These are phyloP conservation scores for Petrosia ficiformis DNA, from an alignment of 37 sponge, comb jelly and placozoan species.

Conservation along the genomic window DNA sequence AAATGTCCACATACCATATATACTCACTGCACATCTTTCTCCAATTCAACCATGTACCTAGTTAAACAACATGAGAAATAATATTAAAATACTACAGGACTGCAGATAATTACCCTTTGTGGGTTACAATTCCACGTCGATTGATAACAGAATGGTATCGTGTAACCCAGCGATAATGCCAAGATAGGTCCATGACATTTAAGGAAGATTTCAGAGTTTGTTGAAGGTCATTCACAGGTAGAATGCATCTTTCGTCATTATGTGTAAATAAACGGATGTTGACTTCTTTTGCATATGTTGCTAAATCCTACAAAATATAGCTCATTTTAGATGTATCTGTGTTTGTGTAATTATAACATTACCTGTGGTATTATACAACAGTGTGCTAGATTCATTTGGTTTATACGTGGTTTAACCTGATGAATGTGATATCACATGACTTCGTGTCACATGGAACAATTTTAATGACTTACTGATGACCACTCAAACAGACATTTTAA, in stretches of 20 bases:
- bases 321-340: not conserved
- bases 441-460: not conserved
- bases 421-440: not conserved
- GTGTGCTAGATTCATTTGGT: conserved; percentile 67
- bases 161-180: conserved; percentile 39
- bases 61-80: not conserved
- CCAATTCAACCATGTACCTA: not conserved
- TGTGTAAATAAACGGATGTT: conserved; percentile 35
- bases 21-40: not conserved
- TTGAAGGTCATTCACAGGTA: conserved; percentile 22
- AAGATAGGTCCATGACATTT: not conserved
- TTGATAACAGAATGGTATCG: conserved; percentile 38
- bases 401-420: conserved; percentile 53
- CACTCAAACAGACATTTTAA: conserved; percentile 39
- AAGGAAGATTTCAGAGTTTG: not conserved
- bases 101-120: conserved; percentile 56
- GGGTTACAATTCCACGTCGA: conserved; percentile 52
- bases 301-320: conserved; percentile 23
- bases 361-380: conserved; percentile 71
- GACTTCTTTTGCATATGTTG: conserved; percentile 21
- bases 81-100: not conserved
- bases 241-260: conserved; percentile 51
- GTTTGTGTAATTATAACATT: conserved; percentile 5
- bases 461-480: conserved; percentile 21
- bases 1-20: too few relatives aligned